Conservation (phyloP, 2,888 invertebrate genomes). For the Oasisia sp. region DNA sequence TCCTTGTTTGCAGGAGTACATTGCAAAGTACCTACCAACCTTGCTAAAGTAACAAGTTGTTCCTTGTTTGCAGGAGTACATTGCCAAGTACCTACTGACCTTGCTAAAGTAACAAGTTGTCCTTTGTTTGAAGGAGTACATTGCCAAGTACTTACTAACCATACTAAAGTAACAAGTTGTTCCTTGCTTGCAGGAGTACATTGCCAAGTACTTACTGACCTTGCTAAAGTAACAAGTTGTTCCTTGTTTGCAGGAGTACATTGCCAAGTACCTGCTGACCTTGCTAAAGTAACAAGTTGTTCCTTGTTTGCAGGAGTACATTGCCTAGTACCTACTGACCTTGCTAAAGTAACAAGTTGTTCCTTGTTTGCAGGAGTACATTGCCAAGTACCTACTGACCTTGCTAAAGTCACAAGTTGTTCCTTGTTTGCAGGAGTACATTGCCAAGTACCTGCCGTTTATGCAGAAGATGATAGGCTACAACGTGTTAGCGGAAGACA, state of each 20-base stretch:
- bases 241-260: slow-evolving; percentile 81
- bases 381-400: slow-evolving; percentile 97
- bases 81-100: slow-evolving; percentile 97
- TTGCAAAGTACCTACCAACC: not conserved
- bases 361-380: slow-evolving; percentile 81
- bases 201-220: slow-evolving; percentile 97
- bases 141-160: slow-evolving; percentile 97
- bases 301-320: slow-evolving; percentile 80
- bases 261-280: slow-evolving; percentile 97
- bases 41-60: no score
- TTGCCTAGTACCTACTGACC: slow-evolving; percentile 97
- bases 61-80: slow-evolving; percentile 80
- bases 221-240: slow-evolving; percentile 99
- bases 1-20: slow-evolving; percentile 61
- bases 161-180: slow-evolving; percentile 82
- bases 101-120: slow-evolving; percentile 99
- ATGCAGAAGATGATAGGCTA: slow-evolving; percentile 99
- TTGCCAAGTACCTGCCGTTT: slow-evolving; percentile 97
- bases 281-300: slow-evolving; percentile 82
- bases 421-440: slow-evolving; percentile 81
- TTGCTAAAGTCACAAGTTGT: slow-evolving; percentile 99
- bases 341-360: slow-evolving; percentile 99
- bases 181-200: slow-evolving; percentile 80
- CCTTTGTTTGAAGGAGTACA: slow-evolving; percentile 81
- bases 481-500: slow-evolving; percentile 98